Evolutionary conservation across 2,797 vertebrate species (phyloP).

Genomic region (Nannoperca australis): DNA sequence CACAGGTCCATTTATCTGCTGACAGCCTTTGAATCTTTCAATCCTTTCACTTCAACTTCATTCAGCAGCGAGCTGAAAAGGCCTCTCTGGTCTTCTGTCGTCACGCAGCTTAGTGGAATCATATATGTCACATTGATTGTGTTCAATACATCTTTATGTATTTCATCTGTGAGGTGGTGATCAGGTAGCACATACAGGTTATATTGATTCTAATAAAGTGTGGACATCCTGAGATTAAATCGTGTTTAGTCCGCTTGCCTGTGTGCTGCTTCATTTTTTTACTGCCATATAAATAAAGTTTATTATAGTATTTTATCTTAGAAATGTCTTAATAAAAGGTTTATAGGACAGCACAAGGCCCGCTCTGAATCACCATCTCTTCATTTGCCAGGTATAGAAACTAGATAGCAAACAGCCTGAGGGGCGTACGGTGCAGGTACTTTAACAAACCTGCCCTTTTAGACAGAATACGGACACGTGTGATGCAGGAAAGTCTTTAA

Average conservation of each 20-base stretch:
- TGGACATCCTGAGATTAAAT: too few relatives aligned
- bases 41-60: not conserved
- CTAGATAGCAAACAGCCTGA: constrained; percentile 14
- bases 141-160: not conserved
- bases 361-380: constrained; percentile 38
- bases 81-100: not conserved
- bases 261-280: not conserved
- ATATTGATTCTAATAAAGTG: too few relatives aligned
- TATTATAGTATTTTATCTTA: not conserved
- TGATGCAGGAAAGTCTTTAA: constrained; percentile 2
- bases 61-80: too few relatives aligned
- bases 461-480: not conserved
- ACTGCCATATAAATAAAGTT: not conserved
- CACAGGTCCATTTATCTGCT: not conserved
- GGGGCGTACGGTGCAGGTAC: not conserved
- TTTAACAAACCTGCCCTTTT: constrained; percentile 25
- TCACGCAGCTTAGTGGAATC: not conserved
- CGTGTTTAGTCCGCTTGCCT: not conserved
- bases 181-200: too few relatives aligned
- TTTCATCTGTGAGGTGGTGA: too few relatives aligned
- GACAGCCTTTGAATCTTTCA: not conserved
- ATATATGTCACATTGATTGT: not conserved
- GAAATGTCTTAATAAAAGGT: constrained; percentile 1
- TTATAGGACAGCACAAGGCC: not conserved
- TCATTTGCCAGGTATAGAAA: constrained; percentile 32